Base-by-base conservation (phyloP, 2,888 invertebrate genomes). In the Melitaea athalia region DNA sequence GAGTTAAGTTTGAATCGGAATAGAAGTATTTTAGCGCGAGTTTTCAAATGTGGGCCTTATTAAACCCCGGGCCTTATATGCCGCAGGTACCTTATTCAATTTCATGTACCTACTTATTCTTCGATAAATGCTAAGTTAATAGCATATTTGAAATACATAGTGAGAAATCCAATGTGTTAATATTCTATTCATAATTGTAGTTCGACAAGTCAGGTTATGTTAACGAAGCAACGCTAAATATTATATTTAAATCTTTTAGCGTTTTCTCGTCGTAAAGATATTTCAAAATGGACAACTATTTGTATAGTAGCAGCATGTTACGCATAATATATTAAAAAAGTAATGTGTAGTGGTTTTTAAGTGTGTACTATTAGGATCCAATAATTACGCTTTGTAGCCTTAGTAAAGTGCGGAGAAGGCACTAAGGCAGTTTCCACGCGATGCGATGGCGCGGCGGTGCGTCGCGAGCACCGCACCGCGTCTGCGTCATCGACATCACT, bases 131-230 rank as follows among this genome's bases (percentile, higher is more conserved):
- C 62, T 43, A 17, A 67, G 60, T 31, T 57, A 69, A 63, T 69
- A 68, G 63, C 64, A 68, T 63, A 62, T 66, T 67, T 63, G 61
- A 64, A 63, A 66, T 57, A 66, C 61, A 59, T 52, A 64, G 69
- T 69, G 72, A 73, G 63, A 73, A 73, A 70, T 73, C 64, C 52
- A 59, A 69, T 64, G 68, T 68, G 69, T 72, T 69, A 71, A 72
- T 70, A 71, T 67, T 69, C 66, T 71, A 65, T 67, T 64, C 64
- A 64, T 67, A 63, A 69, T 69, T 63, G 47, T 55, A 55, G 49
- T 53, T 63, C 45, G 45, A 55, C 47, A 42, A 42, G 49, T 64
- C 67, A 49, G 60, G 67, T 70, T 63, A 69, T 69, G 57, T 50
- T 59, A 67, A 67, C 57, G 47, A 67, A 67, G 15, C 57, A 38